Base-by-base conservation (phyloP, 2,888 invertebrate species). In the Drosophila siamana region DNA sequence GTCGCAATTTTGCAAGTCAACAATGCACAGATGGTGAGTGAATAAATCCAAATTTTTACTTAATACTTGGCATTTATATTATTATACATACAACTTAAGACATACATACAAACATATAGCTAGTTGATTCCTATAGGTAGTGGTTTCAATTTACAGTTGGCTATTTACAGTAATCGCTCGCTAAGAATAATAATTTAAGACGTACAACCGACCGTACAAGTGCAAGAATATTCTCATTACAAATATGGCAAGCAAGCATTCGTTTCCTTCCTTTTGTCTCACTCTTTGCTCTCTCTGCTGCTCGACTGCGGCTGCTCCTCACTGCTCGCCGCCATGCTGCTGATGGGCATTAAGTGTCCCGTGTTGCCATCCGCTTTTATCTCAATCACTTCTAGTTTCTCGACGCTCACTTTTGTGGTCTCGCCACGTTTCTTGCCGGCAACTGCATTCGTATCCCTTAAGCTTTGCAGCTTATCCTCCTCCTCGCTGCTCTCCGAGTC, bases 341-440 rank as follows among this genome's bases (percentile, higher is more conserved):
- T 86, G 43, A 81, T 80, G 24, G 91, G 92, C 85, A 88, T 90
- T 65, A 92, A 70, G 68, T 91, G 91, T 40, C 92, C 92, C 2
- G 92, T 89, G 38, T 81, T 85, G 4, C 92, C 92, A 62, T 92
- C 92, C 19, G 92, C 86, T 69, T 92, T 91, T 46, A 93, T 92
- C 90, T 93, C 93, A 70, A 93, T 92, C 48, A 92, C 92, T 75
- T 92, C 92, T 15, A 91, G 88, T 72, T 92, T 92, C 77, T 93
- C 93, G 1, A 93, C 91, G 60, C 89, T 90, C 4, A 91, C 83
- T 71, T 74, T 87, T 2, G 88, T 88, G 11, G 81, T 80, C 63
- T 80, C 84, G 1, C 59, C 65, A 9, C 57, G 50, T 22, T 73
- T 75, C 28, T 68, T 47, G 1, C 54, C 63, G 0, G 55, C 70